Evolutionary conservation across 2,888 invertebrate species (phyloP), one percentile per base, ranked within the genome.

Genomic region (Trissoscelio sp.): DNA sequence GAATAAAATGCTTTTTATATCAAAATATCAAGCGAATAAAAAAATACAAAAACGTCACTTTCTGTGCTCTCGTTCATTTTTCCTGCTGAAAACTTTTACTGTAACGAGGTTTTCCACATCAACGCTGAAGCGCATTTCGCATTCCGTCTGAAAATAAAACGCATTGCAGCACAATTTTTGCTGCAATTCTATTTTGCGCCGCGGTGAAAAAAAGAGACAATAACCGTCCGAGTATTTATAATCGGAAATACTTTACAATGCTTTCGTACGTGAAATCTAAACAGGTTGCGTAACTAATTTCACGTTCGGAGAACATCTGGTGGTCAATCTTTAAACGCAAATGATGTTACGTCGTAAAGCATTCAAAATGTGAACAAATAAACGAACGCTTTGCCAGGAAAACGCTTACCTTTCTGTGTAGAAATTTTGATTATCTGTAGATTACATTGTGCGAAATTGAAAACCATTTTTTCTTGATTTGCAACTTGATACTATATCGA

Each of bases 221-320:
- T 60, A 60, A 44, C 16, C 42, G 28, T 5, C 24, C 11, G 34
- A 14, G 14, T 24, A 44, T 60, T 60, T 60, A 60, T 60, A 60
- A 60, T 58, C 37, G n/a, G 16, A 60, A 39, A 44, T 60, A 60
- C 28, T 42, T 44, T 28, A 44, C 28, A 44, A 24, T 16, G 60
- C 16, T 60, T 16, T 44, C 16, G 16, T 12, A 42, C 58, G 58
- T 39, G 39, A 28, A 60, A 44, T 12, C 28, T 44, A 42, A 60
- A 60, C 16, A 28, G 3, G 24, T 60, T 60, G 60, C 60, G 16
- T 28, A 60, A 60, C 24, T 5, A 53, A 44, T 28, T 60, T 60
- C 44, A 44, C 9, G 44, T 44, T 60, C 42, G 44, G 22, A 44
- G 44, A n/a, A n/a, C 60, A 60, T 60, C 60, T 60, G 58, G 39